Evolutionary conservation across 2,797 vertebrate genomes (phyloP), one percentile per base, ranked within the genome.

Genomic region (Lindbergichthys nudifrons): DNA sequence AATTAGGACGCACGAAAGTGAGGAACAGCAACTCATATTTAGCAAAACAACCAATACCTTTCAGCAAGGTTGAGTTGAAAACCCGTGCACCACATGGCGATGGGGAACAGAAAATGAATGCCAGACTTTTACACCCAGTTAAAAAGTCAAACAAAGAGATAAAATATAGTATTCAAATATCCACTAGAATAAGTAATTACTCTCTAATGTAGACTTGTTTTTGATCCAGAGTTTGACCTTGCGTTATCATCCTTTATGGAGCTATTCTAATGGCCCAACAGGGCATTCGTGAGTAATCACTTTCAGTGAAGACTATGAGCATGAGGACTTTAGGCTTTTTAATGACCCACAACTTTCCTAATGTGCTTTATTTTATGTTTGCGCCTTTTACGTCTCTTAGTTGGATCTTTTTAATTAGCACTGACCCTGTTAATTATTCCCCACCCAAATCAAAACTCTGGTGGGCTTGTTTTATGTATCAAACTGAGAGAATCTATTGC

Each of bases 51-150:
- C 74, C 60, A 70, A 75, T 78, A 82, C 68, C 77, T 89, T 89
- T 85, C 87, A 86, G 79, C 77, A 90, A 93, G 80, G 79, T 85
- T 78, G 76, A 71, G 72, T 86, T 80, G 70, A 86, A 86, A 90
- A 85, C 75, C 80, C 79, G 85, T 87, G 88, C 85, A 84, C 73
- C 81, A 57, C 75, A 67, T 72, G 77, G 70, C 1, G 61, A 74
- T 52, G 73, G 62, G 79, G 88, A 90, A 87, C 81, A 86, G 59
- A 78, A 90, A 90, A 93, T 93, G 10, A 88, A 88, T 75, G 67
- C 86, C 91, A 92, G 93, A 86, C 70, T 86, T 91, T 89, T 89
- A 68, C 89, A 90, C 90, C 83, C 56, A 83, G 75, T 91, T 89
- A 90, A 36, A 71, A 72, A 71, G 80, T 77, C 73, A 67, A 73